phyloP scores from a whole-genome alignment of 1,140 invertebrate species.

The Agrypnia vestita region DNA sequence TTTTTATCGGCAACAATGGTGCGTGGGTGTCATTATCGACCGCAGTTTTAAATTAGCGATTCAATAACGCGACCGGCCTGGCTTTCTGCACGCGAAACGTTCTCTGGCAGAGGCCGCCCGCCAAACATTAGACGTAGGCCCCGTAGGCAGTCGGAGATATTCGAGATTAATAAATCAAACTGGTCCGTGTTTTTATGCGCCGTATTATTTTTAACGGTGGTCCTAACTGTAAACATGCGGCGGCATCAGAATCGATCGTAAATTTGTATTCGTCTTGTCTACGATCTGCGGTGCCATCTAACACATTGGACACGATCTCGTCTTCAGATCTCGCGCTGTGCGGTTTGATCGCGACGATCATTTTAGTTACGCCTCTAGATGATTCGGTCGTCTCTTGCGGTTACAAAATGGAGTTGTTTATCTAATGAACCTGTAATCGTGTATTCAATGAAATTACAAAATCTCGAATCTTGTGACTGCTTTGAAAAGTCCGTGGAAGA shows the following conservation, averaged over 20 bases:
- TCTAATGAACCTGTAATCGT: too few species aligned
- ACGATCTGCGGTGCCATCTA: not conserved
- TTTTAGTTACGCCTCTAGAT: not conserved
- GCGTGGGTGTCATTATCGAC: constrained; percentile 29
- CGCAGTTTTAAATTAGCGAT: constrained; percentile 19
- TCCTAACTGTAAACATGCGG: constrained; percentile 30
- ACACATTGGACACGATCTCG: constrained; percentile 19
- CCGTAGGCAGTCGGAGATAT: not conserved
- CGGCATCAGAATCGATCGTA: constrained; percentile 17
- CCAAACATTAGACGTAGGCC: not conserved
- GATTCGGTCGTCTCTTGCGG: too few species aligned
- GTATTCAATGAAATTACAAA: too few species aligned
- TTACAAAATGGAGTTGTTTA: too few species aligned
- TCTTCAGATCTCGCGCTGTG: not conserved
- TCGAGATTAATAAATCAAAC: constrained; percentile 40
- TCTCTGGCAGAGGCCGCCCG: constrained; percentile 5
- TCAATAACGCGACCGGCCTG: constrained; percentile 10
- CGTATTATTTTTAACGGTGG: constrained; percentile 39
- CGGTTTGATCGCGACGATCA: not conserved
- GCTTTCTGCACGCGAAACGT: constrained; percentile 22
- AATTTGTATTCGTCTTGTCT: constrained; percentile 1
- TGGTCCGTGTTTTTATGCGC: constrained; percentile 25
- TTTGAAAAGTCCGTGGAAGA: too few species aligned
- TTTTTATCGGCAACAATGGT: not conserved
- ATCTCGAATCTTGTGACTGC: too few species aligned